Conservation (phyloP, 2,888 invertebrate genomes). For the Leptopterna dolabrata region DNA sequence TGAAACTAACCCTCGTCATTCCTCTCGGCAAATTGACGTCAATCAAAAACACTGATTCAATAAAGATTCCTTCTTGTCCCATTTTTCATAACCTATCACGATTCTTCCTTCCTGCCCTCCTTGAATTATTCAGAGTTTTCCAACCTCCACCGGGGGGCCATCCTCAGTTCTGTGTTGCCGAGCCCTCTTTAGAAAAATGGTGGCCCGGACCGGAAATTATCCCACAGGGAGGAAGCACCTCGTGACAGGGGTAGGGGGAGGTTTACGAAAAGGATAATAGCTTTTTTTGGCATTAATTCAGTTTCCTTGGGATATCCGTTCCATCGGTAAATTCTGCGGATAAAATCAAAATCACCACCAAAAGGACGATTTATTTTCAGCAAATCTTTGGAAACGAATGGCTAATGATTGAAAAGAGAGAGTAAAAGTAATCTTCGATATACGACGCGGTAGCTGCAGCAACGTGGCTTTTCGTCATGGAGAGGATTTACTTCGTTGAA, state of each 20-base stretch:
- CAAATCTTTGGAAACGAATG: neutral
- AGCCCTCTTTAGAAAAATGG: neutral
- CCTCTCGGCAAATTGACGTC: constrained; percentile 43
- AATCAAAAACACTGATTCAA: constrained; percentile 47
- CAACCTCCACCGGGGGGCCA: neutral
- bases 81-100: neutral
- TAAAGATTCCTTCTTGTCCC: constrained; percentile 20
- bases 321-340: neutral
- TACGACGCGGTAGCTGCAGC: too few relatives aligned
- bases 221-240: neutral
- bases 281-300: constrained; percentile 1
- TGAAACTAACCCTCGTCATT: neutral
- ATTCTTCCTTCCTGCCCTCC: constrained; percentile 2
- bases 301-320: neutral
- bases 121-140: constrained; percentile 10
- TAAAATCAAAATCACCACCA: neutral
- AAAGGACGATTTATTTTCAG: neutral
- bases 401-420: neutral
- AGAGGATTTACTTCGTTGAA: too few relatives aligned
- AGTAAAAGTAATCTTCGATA: too few relatives aligned
- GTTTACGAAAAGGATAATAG: neutral
- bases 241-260: too few relatives aligned
- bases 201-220: neutral
- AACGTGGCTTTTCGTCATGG: too few relatives aligned
- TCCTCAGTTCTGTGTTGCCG: neutral